Evolutionary conservation across 2,797 vertebrate genomes (phyloP).

Genomic region (Characodon lateralis): DNA sequence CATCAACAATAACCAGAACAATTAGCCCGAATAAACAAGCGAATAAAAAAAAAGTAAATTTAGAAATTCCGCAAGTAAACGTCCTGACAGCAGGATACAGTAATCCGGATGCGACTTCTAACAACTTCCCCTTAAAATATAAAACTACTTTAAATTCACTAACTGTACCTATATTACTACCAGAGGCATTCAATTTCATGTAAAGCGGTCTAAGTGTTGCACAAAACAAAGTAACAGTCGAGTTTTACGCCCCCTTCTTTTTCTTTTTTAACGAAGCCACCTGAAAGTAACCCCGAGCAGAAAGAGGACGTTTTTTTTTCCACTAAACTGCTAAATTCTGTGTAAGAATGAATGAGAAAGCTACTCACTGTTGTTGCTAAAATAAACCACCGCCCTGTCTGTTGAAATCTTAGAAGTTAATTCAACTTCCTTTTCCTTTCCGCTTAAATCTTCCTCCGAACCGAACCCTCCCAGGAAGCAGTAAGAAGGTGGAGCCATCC

Average conservation of each 20-base stretch:
- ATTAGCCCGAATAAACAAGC: not conserved
- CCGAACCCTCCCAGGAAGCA: conserved; percentile 56
- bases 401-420: conserved; percentile 5
- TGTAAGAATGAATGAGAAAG: accelerated
- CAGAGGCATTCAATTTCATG: not conserved
- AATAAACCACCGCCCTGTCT: not conserved
- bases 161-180: not conserved
- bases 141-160: accelerated
- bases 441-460: conserved; percentile 46
- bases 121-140: not conserved
- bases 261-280: not conserved
- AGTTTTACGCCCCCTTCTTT: not conserved
- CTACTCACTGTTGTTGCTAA: conserved; percentile 19
- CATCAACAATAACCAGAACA: not conserved
- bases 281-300: not conserved
- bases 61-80: not conserved
- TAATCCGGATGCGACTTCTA: conserved; percentile 10
- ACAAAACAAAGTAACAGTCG: not conserved
- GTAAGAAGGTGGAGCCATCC: conserved; percentile 67
- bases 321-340: not conserved
- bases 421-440: conserved; percentile 57
- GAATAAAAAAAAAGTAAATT: not conserved
- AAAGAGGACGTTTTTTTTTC: no score
- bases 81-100: not conserved
- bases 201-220: not conserved